Base-by-base conservation (phyloP, 2,888 invertebrate species). In the Thereva unica region DNA sequence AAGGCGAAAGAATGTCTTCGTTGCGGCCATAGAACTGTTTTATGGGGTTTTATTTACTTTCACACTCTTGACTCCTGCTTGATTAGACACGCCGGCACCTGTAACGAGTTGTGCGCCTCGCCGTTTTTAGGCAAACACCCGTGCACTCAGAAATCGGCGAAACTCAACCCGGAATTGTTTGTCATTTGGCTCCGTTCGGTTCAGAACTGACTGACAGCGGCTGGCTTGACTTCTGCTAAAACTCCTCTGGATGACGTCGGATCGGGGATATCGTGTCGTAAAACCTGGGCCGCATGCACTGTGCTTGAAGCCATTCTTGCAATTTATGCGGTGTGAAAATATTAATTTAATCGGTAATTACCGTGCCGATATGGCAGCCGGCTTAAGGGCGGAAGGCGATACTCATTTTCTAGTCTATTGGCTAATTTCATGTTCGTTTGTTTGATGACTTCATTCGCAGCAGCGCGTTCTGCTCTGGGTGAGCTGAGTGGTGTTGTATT, bases 311-410 rank as follows among this genome's bases (percentile, higher is more conserved):
- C 50, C 61, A 40, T 4, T 47, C 47, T 37, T 49, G 47, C 57
- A 37, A 59, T 59, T 59, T 59, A 59, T 59, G 61, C 50, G 61
- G 61, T 61, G 61, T 61, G 61, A 61, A 61, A 61, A 50, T 61
- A 61, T 61, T 61, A 61, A 8, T 49, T 61, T 61, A 61, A 61
- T 49, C 50, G 61, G 50, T 41, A 61, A 61, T 61, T 61, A 40
- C 50, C 38, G 10, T 38, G 9, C 47, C 10, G 9, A 23, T 10
- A 12, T 12, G 49, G 57, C 57, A 41, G 34, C 59, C 38, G 35
- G 59, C n/a, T 40, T 23, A 50, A 59, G 49, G 38, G 7, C 6
- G 50, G 23, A 23, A 8, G n/a, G 42, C 12, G 9, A 12, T 37
- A 5, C 35, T 8, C 44, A n/a, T 9, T 47, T 5, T n/a, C 47